phyloP scores from a whole-genome alignment of 2,113 vertebrate species.

The Daphoenositta chrysoptera region DNA sequence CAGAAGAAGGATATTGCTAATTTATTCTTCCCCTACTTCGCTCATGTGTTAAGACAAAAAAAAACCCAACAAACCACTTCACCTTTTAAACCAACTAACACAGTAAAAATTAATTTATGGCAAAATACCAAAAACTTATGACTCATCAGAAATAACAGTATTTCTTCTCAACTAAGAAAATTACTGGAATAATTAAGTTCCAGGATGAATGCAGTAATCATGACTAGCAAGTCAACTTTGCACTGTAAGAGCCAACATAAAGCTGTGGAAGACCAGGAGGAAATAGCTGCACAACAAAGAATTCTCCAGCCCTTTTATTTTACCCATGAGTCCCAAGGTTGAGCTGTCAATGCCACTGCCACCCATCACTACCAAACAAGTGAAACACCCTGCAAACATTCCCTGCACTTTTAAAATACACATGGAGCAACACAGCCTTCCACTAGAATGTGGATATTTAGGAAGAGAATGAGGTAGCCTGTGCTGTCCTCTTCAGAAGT shows the following conservation, averaged over 20 bases:
- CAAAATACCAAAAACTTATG: background rate
- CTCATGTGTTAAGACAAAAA: background rate
- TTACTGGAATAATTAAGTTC: background rate
- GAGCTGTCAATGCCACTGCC: background rate
- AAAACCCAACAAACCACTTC: background rate
- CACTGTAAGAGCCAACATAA: background rate
- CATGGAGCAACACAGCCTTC: background rate
- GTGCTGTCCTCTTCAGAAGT: background rate
- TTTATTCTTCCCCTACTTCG: background rate
- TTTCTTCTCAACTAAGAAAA: background rate
- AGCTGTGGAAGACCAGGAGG: background rate
- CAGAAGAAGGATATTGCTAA: background rate
- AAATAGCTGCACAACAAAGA: background rate
- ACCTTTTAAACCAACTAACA: background rate
- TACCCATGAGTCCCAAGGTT: rapidly evolving
- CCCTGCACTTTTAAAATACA: background rate
- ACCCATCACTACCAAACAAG: background rate
- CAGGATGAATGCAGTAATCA: background rate
- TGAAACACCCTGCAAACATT: background rate
- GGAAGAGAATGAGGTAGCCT: background rate
- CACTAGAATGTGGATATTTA: background rate
- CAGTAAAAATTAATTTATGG: background rate
- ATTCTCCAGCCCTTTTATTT: background rate
- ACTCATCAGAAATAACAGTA: background rate
- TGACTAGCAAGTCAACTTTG: background rate